Evolutionary conservation across 2,113 vertebrate species (phyloP), one percentile per base, ranked within the genome.

Genomic region (Ifrita kowaldi): DNA sequence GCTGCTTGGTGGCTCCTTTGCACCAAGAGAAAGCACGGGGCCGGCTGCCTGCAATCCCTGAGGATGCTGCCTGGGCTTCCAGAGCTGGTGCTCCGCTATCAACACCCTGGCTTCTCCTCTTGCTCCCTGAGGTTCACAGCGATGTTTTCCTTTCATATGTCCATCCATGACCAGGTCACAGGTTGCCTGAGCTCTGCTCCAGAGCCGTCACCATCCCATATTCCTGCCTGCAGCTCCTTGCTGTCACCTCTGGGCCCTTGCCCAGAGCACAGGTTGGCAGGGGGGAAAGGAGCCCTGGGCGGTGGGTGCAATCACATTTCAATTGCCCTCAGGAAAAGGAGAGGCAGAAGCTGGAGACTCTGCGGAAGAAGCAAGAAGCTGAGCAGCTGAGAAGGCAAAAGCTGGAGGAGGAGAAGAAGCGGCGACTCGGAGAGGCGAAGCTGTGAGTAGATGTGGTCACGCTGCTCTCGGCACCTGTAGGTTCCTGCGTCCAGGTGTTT

Each of bases 371-470:
- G 90, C 98, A 99, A 88, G 99, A 99, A 78, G 99, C 98, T 0
- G 99, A 99, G 91, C 97, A 98, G 85, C 98, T 99, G 50, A 98
- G 99, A 35, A 98, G 98, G 95, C 98, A 98, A 77, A 99, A 99
- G 89, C 93, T 99, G 95, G 99, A 99, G 84, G 99, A 99, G 71
- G 99, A 99, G 41, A 99, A 98, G 95, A 99, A 97, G 50, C 97
- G 91, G 62, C 98, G 98, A 28, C 97, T 98, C 9, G 99, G 99
- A 32, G 99, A 99, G 76, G 95, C 98, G 2, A 99, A 98, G 97
- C 97, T 98, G 99, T 99, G 87, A 98, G 98, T 97, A 63, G 10
- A n/a, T 10, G 32, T 7, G 5, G 14, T 59, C 12, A 44, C 6
- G 2, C 12, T 67, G 41, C 67, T 80, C 42, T 77, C 42, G 35